Conservation (phyloP, 2,888 invertebrate genomes). For the Tryphoninae sp. region DNA sequence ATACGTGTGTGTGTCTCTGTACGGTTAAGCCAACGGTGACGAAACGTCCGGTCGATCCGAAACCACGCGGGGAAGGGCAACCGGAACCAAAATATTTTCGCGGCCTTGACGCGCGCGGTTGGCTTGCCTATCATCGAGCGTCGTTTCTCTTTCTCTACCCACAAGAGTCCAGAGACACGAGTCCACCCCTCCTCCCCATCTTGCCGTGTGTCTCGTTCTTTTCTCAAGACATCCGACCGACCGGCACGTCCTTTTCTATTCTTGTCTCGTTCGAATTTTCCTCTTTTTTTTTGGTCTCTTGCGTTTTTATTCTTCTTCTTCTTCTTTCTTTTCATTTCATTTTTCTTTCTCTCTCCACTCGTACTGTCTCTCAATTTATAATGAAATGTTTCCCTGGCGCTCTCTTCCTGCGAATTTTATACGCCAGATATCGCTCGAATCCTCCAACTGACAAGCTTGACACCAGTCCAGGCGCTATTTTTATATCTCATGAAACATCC, state of each 20-base stretch:
- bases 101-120: conserved; percentile 50
- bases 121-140: background rate
- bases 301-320: no score
- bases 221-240: conserved; percentile 34
- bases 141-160: conserved; percentile 15
- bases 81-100: conserved; percentile 62
- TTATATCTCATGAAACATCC: conserved; percentile 15
- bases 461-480: conserved; percentile 11
- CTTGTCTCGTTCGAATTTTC: background rate
- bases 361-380: background rate
- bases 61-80: conserved; percentile 20
- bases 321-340: background rate
- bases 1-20: background rate
- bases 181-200: background rate
- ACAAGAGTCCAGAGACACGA: background rate
- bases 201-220: background rate
- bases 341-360: background rate
- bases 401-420: background rate
- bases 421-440: conserved; percentile 15
- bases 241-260: conserved; percentile 1
- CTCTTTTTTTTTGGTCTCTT: background rate
- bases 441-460: conserved; percentile 22
- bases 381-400: conserved; percentile 32
- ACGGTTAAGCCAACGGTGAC: conserved; percentile 51
- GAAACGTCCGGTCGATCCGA: conserved; percentile 61